Evolutionary conservation across 2,797 vertebrate species (phyloP).

Genomic region (Poecilia picta): DNA sequence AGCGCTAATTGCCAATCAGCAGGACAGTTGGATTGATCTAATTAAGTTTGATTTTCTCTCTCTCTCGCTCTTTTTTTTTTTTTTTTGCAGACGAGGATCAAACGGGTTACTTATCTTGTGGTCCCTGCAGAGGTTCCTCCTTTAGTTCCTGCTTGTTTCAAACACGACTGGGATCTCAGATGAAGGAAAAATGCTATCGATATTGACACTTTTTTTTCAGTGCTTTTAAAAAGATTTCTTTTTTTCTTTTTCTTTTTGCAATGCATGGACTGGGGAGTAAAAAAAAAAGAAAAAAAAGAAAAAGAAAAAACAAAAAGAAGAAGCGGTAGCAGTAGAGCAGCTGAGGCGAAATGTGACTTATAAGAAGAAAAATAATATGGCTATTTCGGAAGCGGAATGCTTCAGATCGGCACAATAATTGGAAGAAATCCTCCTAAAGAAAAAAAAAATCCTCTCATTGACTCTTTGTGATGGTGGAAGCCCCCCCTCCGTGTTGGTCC

Average conservation of each 20-base stretch:
- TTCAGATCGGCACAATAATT: constrained; percentile 66
- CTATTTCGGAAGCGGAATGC: constrained; percentile 68
- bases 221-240: constrained; percentile 29
- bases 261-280: constrained; percentile 17
- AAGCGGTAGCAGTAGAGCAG: constrained; percentile 31
- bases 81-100: constrained; percentile 60
- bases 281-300: constrained; percentile 12
- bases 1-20: constrained; percentile 63
- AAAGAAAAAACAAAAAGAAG: neutral
- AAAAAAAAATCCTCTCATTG: constrained; percentile 75
- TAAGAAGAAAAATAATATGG: constrained; percentile 51
- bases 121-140: constrained; percentile 51
- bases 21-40: constrained; percentile 65
- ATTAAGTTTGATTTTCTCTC: constrained; percentile 52
- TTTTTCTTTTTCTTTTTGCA: constrained; percentile 12
- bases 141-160: constrained; percentile 23
- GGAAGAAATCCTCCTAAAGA: constrained; percentile 64
- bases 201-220: constrained; percentile 11
- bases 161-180: constrained; percentile 56
- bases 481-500: constrained; percentile 81
- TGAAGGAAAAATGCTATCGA: constrained; percentile 5
- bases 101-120: constrained; percentile 59
- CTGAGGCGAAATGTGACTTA: constrained; percentile 45
- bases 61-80: neutral
- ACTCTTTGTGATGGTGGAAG: constrained; percentile 84